phyloP scores from a whole-genome alignment of 92 coral and sea anemone genomes.

The Paramuricea clavata region DNA sequence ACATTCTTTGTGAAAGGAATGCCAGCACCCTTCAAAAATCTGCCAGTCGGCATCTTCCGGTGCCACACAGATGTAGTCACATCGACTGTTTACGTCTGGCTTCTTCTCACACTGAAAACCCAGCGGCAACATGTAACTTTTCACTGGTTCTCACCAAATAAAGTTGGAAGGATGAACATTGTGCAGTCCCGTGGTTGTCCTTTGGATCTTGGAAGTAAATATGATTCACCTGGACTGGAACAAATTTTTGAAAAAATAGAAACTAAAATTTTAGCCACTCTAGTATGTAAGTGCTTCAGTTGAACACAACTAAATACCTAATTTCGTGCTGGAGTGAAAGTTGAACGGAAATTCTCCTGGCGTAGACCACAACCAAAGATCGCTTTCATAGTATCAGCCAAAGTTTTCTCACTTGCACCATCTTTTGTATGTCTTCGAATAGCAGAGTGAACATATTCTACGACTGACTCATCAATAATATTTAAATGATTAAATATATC shows the following conservation, averaged over 20 bases:
- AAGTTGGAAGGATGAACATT: conserved; percentile 46
- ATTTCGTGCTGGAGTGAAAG: conserved; percentile 60
- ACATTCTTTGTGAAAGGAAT: conserved; percentile 29
- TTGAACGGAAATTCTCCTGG: conserved; percentile 56
- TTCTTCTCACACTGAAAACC: conserved; percentile 58
- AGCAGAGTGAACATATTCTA: too few species aligned
- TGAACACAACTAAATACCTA: conserved; percentile 44
- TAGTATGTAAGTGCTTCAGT: conserved; percentile 22
- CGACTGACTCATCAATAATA: conserved; percentile 65
- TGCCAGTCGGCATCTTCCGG: conserved; percentile 29
- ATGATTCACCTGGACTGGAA: conserved; percentile 12
- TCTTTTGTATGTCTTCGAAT: conserved; percentile 42
- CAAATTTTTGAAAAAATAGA: conserved; percentile 38
- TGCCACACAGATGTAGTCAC: conserved; percentile 39
- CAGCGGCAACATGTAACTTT: conserved; percentile 54
- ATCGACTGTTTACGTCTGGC: conserved; percentile 46
- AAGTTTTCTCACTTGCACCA: conserved; percentile 37
- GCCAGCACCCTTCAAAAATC: conserved; percentile 62
- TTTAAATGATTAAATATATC: conserved; percentile 52
- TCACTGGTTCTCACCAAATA: conserved; percentile 58
- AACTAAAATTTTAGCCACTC: conserved; percentile 55
- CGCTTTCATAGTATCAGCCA: conserved; percentile 42
- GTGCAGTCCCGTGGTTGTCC: conserved; percentile 45
- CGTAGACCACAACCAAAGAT: conserved; percentile 60
- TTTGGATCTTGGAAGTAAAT: conserved; percentile 42